A percentile compares a stretch with the other conserved stretches of the same genome.
Evolutionary conservation across 2,113 vertebrate genomes (phyloP).

Genomic region (Pardalotus punctatus): DNA sequence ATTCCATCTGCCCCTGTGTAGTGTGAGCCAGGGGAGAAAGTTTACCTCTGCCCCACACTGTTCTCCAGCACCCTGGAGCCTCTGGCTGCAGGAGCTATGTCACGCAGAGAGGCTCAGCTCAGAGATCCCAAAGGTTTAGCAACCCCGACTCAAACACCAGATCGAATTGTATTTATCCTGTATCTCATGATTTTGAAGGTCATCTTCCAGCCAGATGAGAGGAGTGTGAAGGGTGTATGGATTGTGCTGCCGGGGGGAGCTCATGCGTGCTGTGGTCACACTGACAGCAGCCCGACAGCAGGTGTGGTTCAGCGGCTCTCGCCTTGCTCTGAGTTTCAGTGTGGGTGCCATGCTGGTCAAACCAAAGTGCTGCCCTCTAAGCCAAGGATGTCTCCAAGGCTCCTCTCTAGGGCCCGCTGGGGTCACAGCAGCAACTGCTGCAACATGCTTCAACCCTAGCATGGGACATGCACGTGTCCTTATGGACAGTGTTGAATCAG

Average conservation of each 20-base stretch:
- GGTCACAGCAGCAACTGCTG: neutral
- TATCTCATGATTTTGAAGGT: neutral
- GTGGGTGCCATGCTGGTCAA: neutral
- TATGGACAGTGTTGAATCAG: neutral
- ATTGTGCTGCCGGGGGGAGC: neutral
- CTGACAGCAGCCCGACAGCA: fast-evolving
- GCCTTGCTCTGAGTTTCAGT: neutral
- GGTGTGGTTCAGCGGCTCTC: neutral
- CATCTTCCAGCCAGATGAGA: neutral
- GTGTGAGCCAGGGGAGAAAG: neutral
- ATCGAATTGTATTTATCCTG: neutral
- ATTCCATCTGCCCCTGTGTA: fast-evolving
- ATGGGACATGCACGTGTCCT: neutral
- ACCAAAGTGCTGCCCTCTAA: neutral
- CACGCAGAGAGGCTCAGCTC: neutral
- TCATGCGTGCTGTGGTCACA: neutral
- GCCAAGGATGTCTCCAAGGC: neutral
- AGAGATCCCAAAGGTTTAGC: neutral
- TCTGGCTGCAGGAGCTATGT: neutral
- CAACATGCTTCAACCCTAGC: fast-evolving
- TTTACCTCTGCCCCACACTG: neutral
- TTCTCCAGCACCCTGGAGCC: neutral
- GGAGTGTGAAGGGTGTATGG: neutral
- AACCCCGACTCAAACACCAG: neutral
- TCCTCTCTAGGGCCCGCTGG: neutral